Evolutionary conservation across 2,113 vertebrate species (phyloP).

Genomic region (Leptobrachium leishanense): DNA sequence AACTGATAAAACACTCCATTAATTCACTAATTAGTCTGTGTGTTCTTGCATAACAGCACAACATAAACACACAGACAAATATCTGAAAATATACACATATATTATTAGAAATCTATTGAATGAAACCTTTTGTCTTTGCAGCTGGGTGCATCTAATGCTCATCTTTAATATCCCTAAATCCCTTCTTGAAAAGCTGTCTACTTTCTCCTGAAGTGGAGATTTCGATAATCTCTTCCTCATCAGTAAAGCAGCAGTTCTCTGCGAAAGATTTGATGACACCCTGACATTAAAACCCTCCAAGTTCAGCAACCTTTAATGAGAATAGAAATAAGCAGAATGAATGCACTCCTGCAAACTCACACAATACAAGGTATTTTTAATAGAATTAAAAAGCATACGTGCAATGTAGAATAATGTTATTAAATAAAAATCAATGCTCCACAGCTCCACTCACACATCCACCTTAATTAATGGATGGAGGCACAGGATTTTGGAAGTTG

Average conservation of each 20-base stretch:
- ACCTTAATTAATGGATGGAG: too few relatives aligned
- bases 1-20: too few relatives aligned
- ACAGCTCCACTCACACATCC: too few relatives aligned
- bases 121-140: conserved; percentile 38
- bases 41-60: too few relatives aligned
- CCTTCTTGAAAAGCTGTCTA: conserved; percentile 37
- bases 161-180: conserved; percentile 42
- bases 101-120: conserved; percentile 34
- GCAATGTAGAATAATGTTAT: too few relatives aligned
- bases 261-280: conserved; percentile 31
- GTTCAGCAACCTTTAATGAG: conserved; percentile 41
- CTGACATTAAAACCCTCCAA: conserved; percentile 33
- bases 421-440: too few relatives aligned
- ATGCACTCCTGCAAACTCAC: too few relatives aligned
- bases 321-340: conserved; percentile 15
- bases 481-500: too few relatives aligned
- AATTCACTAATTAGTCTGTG: too few relatives aligned
- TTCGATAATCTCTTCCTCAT: conserved; percentile 45
- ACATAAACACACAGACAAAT: too few relatives aligned
- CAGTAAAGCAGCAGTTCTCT: conserved; percentile 23
- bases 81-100: conserved; percentile 26
- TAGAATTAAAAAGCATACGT: too few relatives aligned
- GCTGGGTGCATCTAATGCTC: conserved; percentile 38
- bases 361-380: too few relatives aligned
- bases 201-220: conserved; percentile 43